These are phyloP conservation scores for Tenodera sinensis DNA, from an alignment of 2,888 invertebrate genomes.

Conservation along the genomic window DNA sequence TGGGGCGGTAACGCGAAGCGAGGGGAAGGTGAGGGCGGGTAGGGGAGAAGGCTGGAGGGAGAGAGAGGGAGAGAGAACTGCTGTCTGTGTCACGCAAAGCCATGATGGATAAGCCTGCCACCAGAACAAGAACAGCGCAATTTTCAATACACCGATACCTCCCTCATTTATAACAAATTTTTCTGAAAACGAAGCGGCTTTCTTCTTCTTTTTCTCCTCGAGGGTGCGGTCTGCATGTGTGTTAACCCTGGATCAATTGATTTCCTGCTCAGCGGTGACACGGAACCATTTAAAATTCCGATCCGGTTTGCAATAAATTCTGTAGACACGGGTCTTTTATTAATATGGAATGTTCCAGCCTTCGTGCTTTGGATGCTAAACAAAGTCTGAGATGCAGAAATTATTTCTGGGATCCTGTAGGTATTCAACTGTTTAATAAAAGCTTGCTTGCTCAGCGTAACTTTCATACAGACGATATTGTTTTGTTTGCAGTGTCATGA, in stretches of 20 bases:
- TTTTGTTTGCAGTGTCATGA: no score
- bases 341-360: neutral
- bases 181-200: neutral
- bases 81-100: neutral
- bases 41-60: neutral
- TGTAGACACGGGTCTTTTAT: neutral
- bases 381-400: neutral
- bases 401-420: neutral
- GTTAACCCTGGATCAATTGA: neutral
- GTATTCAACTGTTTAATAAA: no score
- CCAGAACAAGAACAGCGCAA: neutral
- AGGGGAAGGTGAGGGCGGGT: neutral
- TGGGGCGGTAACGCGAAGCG: slow-evolving; percentile 3
- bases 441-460: no score
- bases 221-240: neutral
- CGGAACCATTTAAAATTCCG: neutral
- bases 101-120: neutral
- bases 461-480: no score
- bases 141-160: neutral
- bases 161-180: neutral
- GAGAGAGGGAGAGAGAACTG: neutral
- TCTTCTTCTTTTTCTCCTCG: neutral
- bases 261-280: neutral
- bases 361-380: neutral
- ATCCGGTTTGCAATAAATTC: neutral